Evolutionary conservation across 2,113 vertebrate species (phyloP), one percentile per base, ranked within the genome.

Genomic region (Fulmarus glacialis): DNA sequence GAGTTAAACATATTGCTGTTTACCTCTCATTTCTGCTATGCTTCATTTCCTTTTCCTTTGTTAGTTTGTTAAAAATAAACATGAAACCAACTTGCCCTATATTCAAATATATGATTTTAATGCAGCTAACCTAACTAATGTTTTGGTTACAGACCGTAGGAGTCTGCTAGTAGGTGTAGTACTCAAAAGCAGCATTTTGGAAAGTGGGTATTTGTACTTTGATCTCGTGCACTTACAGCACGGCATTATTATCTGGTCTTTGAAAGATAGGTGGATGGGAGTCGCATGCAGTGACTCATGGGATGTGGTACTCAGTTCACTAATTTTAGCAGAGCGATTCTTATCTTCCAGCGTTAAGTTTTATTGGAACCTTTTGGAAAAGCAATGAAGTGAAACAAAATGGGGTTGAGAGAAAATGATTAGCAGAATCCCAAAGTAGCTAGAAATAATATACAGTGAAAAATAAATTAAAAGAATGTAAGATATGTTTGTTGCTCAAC

Each of bases 301-400:
- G 93, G 87, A 93, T 79, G 13, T 85, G 84, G 73, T 86, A 80
- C 95, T 96, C 93, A 79, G 56, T 95, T 96, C 90, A 68, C 87
- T 94, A 93, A 95, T 91, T 94, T 96, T 91, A 95, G 94, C 87
- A 70, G 77, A 90, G 64, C 1, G 2, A 73, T 89, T 95, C 83
- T 96, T 95, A 81, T 66, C 87, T 93, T 93, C 75, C 86, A 90
- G 3, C 1, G 5, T 75, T 85, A 60, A 70, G 81, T 93, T 97
- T 89, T 95, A 91, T 73, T 91, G 93, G 73, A 94, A 89, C 78
- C 45, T 93, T 92, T 88, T 90, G 73, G 95, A 93, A 86, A 91
- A 73, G 81, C 6, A 0, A n/a, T 66, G 84, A 94, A 91, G 74
- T 82, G 91, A 87, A 89, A 93, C 93, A 95, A 96, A 96, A 95